Conservation (phyloP, 2,113 vertebrate genomes). For the Nansenia antarctica region DNA sequence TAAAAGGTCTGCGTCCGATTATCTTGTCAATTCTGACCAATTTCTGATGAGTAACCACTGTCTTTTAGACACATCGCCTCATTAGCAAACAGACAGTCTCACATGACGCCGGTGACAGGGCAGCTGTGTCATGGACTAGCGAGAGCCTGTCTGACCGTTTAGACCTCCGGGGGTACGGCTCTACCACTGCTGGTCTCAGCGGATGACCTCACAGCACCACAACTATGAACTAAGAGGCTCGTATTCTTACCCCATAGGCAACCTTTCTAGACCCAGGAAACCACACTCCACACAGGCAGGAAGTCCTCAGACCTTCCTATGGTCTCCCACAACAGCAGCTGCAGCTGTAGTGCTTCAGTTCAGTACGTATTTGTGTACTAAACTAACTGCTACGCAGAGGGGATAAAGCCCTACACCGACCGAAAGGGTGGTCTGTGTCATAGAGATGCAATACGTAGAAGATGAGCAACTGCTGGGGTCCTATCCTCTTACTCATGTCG, state of each 20-base stretch:
- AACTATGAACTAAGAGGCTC: constrained; percentile 14
- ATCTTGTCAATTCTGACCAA: too few species aligned
- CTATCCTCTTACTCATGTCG: too few species aligned
- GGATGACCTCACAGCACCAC: constrained; percentile 57
- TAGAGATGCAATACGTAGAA: too few species aligned
- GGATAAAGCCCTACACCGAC: too few species aligned
- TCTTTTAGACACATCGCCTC: too few species aligned
- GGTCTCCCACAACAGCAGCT: constrained; percentile 18
- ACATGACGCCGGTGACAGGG: not conserved
- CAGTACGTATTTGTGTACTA: too few species aligned
- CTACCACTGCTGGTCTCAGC: constrained; percentile 40
- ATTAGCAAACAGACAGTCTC: too few species aligned
- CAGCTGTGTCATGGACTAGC: constrained; percentile 41
- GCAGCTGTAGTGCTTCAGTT: constrained; percentile 15
- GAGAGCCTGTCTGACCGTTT: not conserved
- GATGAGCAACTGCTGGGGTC: too few species aligned
- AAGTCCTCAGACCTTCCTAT: constrained; percentile 38
- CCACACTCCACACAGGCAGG: constrained; percentile 32
- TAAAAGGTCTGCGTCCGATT: too few species aligned
- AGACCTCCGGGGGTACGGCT: constrained; percentile 17
- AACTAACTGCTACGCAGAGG: too few species aligned
- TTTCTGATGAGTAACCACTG: too few species aligned
- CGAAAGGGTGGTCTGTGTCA: too few species aligned
- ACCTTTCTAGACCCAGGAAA: constrained; percentile 49
- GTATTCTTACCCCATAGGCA: constrained; percentile 25